A percentile compares a stretch with the other conserved stretches of the same genome.
Conservation (phyloP, 2,113 vertebrate genomes). For the Proteles cristata region DNA sequence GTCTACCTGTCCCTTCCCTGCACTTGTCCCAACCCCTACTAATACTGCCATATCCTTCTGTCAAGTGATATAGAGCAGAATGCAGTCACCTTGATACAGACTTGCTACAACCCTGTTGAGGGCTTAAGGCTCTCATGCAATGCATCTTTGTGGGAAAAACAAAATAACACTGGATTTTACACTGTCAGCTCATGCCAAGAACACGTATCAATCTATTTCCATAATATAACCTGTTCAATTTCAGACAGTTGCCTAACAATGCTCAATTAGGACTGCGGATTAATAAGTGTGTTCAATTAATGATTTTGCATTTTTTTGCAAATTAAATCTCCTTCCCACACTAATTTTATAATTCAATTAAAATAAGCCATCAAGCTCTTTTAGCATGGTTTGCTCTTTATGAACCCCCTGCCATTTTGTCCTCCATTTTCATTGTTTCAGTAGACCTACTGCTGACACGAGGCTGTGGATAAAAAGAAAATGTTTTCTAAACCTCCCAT, state of each 20-base stretch:
- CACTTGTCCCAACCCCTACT: background rate
- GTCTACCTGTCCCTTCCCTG: background rate
- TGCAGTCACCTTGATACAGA: background rate
- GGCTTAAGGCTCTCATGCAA: conserved; percentile 7
- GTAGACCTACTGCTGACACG: conserved; percentile 48
- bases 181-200: conserved; percentile 21
- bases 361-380: conserved; percentile 68
- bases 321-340: conserved; percentile 64
- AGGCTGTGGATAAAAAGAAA: background rate
- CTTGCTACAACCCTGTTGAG: conserved; percentile 8
- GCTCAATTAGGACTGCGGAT: conserved; percentile 46
- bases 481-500: conserved; percentile 20
- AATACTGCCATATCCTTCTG: background rate
- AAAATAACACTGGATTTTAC: conserved; percentile 50
- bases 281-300: conserved; percentile 63
- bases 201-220: background rate
- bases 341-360: conserved; percentile 80
- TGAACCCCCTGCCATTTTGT: conserved; percentile 63
- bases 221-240: conserved; percentile 48
- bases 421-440: conserved; percentile 58
- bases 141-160: background rate
- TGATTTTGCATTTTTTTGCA: conserved; percentile 67
- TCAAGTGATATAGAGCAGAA: background rate
- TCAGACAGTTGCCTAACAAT: background rate
- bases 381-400: conserved; percentile 72